Percentiles rank a stretch among this genome's conserved stretches.
phyloP scores from a whole-genome alignment of 2,797 vertebrate genomes.

The Ambastaia sidthimunki region DNA sequence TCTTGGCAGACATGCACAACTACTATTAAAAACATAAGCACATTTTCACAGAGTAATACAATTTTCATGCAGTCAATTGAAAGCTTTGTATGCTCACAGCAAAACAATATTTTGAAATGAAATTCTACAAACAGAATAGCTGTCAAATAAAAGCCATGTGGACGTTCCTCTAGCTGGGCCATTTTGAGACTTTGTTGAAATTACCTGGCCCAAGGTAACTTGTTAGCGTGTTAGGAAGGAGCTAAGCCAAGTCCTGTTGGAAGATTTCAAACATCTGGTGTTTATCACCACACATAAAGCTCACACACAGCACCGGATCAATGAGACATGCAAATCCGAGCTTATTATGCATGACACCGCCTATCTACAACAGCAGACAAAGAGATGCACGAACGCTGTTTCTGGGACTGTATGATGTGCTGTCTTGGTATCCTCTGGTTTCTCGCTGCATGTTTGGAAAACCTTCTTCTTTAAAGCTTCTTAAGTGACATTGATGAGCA shows the following conservation, averaged over 20 bases:
- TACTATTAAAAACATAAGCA: constrained; percentile 25
- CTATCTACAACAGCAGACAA: constrained; percentile 32
- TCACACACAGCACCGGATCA: constrained; percentile 36
- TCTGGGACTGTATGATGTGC: constrained; percentile 28
- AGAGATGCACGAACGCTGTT: constrained; percentile 25
- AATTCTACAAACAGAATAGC: constrained; percentile 33
- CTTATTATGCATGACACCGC: constrained; percentile 34
- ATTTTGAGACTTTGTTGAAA: constrained; percentile 71
- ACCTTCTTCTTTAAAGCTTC: constrained; percentile 65
- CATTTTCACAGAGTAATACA: constrained; percentile 19
- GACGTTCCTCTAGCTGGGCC: constrained; percentile 55
- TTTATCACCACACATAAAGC: constrained; percentile 59
- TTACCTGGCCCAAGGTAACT: constrained; percentile 66
- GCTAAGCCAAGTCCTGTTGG: constrained; percentile 62
- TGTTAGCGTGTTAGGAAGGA: constrained; percentile 66
- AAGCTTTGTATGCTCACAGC: constrained; percentile 28
- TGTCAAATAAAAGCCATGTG: constrained; percentile 29
- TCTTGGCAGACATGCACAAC: neutral
- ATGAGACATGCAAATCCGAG: constrained; percentile 54
- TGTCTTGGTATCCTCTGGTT: constrained; percentile 10
- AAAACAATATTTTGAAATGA: constrained; percentile 36
- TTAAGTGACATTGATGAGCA: constrained; percentile 77
- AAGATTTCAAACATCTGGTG: constrained; percentile 61
- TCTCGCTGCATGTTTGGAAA: constrained; percentile 54
- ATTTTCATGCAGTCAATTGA: constrained; percentile 33